phyloP scores from a whole-genome alignment of 1,140 invertebrate genomes.

The Meloidogyne chitwoodi region DNA sequence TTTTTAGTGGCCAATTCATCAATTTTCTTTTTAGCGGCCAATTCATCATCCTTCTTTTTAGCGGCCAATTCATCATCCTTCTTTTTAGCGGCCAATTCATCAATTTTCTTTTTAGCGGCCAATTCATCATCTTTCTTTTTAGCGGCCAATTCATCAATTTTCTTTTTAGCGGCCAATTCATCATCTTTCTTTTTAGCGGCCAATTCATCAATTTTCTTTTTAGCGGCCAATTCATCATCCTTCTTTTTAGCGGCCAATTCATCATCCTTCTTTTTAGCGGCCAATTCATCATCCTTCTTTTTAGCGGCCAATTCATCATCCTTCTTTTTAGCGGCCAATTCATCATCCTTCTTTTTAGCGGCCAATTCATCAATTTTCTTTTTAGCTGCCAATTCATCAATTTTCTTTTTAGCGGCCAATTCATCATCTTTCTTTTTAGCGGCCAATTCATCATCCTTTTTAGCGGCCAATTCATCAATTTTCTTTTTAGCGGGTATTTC shows the following conservation, averaged over 20 bases:
- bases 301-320: neutral
- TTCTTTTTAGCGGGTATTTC: too few species aligned
- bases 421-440: too few species aligned
- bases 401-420: too few species aligned
- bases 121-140: too few species aligned
- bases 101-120: neutral
- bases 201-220: slow-evolving; percentile 13
- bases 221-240: slow-evolving; percentile 6
- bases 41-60: neutral
- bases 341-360: too few species aligned
- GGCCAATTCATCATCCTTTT: too few species aligned
- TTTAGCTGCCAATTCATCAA: too few species aligned
- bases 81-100: neutral
- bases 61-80: neutral
- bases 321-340: neutral
- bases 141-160: neutral
- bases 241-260: slow-evolving; percentile 2
- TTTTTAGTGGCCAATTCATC: too few species aligned
- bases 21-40: neutral
- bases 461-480: too few species aligned
- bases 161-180: neutral
- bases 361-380: too few species aligned
- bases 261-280: slow-evolving; percentile 3
- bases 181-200: neutral
- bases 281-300: neutral